A percentile compares a stretch with the other conserved stretches of the same genome.
phyloP scores from a whole-genome alignment of 2,113 vertebrate species.

The Furnarius figulus region DNA sequence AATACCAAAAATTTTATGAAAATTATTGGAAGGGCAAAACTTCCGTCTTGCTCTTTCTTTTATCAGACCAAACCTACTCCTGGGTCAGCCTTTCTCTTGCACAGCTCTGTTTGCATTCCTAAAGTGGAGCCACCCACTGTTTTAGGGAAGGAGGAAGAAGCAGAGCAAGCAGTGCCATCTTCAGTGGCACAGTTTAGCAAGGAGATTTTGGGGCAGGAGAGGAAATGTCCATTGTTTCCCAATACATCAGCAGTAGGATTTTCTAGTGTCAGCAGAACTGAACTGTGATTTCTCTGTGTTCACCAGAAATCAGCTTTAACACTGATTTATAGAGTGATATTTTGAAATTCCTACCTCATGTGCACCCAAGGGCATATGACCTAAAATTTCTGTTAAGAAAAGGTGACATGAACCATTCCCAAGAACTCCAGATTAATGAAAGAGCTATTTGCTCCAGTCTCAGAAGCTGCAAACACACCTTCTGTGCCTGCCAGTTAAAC shows the following conservation, averaged over 20 bases:
- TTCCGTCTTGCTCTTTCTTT: neutral
- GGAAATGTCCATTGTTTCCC: neutral
- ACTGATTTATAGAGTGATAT: neutral
- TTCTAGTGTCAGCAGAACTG: neutral
- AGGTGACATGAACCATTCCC: rapidly evolving
- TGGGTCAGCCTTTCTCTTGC: neutral
- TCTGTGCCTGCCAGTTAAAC: neutral
- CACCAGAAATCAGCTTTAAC: neutral
- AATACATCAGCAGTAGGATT: neutral
- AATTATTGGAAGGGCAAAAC: neutral
- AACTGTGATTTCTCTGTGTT: neutral
- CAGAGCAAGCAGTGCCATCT: neutral
- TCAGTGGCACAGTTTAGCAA: neutral
- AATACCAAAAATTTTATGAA: neutral
- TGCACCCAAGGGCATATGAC: neutral
- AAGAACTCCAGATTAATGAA: neutral
- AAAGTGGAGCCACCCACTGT: neutral
- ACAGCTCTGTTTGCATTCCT: neutral
- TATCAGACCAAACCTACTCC: neutral
- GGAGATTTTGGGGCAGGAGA: neutral
- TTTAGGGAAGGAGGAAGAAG: neutral
- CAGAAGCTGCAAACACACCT: neutral
- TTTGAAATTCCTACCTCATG: neutral
- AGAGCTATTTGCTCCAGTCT: neutral
- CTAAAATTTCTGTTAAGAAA: neutral